phyloP scores from a whole-genome alignment of 2,888 invertebrate species.

The Ecliptopera silaceata region DNA sequence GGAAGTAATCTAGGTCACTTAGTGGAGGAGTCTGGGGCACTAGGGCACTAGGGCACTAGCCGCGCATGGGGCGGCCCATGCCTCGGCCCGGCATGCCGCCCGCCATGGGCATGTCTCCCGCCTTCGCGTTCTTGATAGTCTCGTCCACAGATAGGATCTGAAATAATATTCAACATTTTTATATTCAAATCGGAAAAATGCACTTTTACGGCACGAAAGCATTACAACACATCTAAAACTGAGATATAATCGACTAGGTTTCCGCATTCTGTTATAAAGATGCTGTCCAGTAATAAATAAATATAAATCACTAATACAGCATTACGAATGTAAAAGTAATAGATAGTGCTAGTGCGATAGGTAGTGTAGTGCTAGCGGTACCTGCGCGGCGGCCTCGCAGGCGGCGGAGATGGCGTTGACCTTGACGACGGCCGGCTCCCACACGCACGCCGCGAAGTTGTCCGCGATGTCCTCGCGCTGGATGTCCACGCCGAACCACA shows the following conservation, averaged over 20 bases:
- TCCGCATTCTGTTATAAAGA: too few species aligned
- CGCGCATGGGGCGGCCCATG: constrained; percentile 88
- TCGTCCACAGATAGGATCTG: constrained; percentile 97
- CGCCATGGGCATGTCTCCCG: constrained; percentile 64
- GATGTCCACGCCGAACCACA: constrained; percentile 98
- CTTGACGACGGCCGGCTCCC: constrained; percentile 99
- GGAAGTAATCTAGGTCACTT: too few species aligned
- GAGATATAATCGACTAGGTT: too few species aligned
- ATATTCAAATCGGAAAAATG: too few species aligned
- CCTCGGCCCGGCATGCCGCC: constrained; percentile 79
- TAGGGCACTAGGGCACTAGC: constrained; percentile 43
- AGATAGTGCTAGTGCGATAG: too few species aligned
- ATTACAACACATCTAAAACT: neutral
- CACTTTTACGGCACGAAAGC: too few species aligned
- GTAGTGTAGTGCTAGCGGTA: constrained; percentile 31
- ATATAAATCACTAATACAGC: too few species aligned
- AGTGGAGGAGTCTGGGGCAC: too few species aligned
- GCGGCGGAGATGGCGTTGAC: constrained; percentile 98
- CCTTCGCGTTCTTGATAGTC: constrained; percentile 96
- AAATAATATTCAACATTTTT: neutral
- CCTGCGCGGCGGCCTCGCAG: constrained; percentile 96
- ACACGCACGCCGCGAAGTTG: constrained; percentile 96
- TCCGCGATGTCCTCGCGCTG: constrained; percentile 96
- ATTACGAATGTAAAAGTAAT: too few species aligned
- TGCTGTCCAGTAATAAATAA: too few species aligned